phyloP scores from a whole-genome alignment of 2,797 vertebrate genomes.

The Poecilia wingei region DNA sequence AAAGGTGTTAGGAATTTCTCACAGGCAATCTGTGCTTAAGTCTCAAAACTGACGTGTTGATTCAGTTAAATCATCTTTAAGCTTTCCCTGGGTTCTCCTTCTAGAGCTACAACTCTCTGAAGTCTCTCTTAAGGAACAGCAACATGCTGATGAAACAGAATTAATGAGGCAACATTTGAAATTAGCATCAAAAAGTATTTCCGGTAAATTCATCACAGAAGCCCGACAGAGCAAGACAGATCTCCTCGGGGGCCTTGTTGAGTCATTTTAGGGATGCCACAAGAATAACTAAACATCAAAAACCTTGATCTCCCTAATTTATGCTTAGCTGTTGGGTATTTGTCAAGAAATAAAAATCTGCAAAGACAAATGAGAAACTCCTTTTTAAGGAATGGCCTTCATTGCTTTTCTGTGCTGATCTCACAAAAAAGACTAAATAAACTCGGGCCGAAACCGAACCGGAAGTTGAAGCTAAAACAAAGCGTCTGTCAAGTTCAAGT shows the following conservation, averaged over 20 bases:
- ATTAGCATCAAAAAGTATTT: slow-evolving; percentile 67
- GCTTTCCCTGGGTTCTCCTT: slow-evolving; percentile 42
- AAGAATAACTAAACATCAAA: slow-evolving; percentile 51
- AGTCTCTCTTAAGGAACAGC: slow-evolving; percentile 48
- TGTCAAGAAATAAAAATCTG: slow-evolving; percentile 35
- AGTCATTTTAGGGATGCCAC: slow-evolving; percentile 48
- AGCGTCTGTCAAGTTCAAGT: not conserved
- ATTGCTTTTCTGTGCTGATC: slow-evolving; percentile 19
- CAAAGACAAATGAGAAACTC: slow-evolving; percentile 30
- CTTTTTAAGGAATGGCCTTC: slow-evolving; percentile 18
- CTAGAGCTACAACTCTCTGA: slow-evolving; percentile 47
- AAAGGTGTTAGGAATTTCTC: slow-evolving; percentile 27
- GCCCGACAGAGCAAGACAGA: slow-evolving; percentile 37
- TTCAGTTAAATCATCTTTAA: slow-evolving; percentile 31
- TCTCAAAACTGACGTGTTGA: slow-evolving; percentile 23
- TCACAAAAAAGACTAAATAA: not conserved
- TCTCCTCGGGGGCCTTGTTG: slow-evolving; percentile 34
- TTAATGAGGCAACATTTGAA: slow-evolving; percentile 67
- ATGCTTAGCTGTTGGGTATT: slow-evolving; percentile 25
- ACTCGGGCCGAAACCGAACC: not conserved
- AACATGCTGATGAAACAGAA: slow-evolving; percentile 57
- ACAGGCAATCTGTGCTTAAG: slow-evolving; percentile 20
- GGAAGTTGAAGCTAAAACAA: not conserved
- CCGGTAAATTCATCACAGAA: slow-evolving; percentile 58
- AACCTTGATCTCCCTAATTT: slow-evolving; percentile 49